Base-by-base conservation (phyloP, 2,888 invertebrate species). In the Drosophila picticornis region DNA sequence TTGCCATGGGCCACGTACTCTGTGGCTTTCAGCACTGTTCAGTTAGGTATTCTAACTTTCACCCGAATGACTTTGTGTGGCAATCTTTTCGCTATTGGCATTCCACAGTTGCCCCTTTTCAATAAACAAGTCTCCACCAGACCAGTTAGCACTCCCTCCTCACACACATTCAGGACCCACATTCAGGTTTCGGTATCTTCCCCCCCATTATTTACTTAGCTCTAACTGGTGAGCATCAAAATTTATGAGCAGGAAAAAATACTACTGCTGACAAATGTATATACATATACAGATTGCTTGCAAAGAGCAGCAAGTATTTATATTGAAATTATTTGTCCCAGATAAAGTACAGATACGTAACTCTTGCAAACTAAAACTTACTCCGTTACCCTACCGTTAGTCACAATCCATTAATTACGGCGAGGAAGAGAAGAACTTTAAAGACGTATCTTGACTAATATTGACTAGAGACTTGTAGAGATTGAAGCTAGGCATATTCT, bases 211-310 rank as follows among this genome's bases (percentile, higher is more conserved):
- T 34, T 36, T 50, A 59, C 29, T 40, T n/a, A 36, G 27, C 58
- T 55, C 48, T 57, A 52, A 76, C 58, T 75, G 36, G 61, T 40
- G 53, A 77, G 61, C 77, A 75, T 75, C 22, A 61, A 73, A 73
- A 60, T 77, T 60, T 68, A 73, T 76, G 68, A 60, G 62, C 55
- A 57, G 59, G 4, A 62, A 77, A 61, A 77, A 61, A 58, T 57
- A 53, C 52, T n/a, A n/a, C n/a, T n/a, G n/a, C n/a, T n/a, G n/a
- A n/a, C n/a, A n/a, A n/a, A n/a, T n/a, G n/a, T n/a, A 32, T 16
- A 13, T 36, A 29, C 34, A 19, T 11, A 11, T 11, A 10, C 16
- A 22, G 16, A 7, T 46, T 46, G 16, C 16, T 7, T 7, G 16
- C 22, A 25, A 22, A 10, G 22, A 4, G 16, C 22, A 13, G 5